Base-by-base conservation (phyloP, 1,140 invertebrate species). In the Himalopsyche phryganea region DNA sequence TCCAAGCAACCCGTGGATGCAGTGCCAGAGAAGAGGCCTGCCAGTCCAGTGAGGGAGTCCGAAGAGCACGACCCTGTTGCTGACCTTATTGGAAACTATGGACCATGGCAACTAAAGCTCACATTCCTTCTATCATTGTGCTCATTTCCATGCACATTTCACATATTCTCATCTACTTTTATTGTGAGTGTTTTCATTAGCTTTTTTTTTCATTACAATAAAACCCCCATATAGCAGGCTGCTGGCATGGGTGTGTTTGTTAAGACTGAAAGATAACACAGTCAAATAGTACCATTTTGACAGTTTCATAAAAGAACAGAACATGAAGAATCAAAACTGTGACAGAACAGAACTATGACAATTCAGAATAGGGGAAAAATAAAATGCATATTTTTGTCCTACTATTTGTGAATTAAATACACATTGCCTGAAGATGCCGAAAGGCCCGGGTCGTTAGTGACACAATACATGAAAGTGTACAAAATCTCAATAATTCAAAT, bases 141-240 rank as follows among this genome's bases (percentile, higher is more conserved):
- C 69, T 87, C 87, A 64, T 83, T 89, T 64, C 86, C 87, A 1
- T 87, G 87, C 65, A 88, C 87, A 13, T 88, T 86, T 74, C 86
- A 88, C 68, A 87, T 88, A 66, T 86, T 85, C 69, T 80, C 82
- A 33, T 80, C 84, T 2, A 84, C 84, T 1, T 87, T 87, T 68
- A 80, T 81, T 64, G 79, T 80, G 61, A 78, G 74, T 67, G 15
- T 41, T 0, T 5, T 51, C 4, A 38, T n/a, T 19, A 7, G 17
- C 19, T 13, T 15, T 32, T 50, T 50, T 50, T 1, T 33, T 50
- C 13, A 5, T 13, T 15, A 7, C 5, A 20, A 47, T 13, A 46
- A 20, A 46, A 17, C 18, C 7, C 7, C 40, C 15, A 6, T 10
- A 14, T 42, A 42, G 40, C 7, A 14, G 6, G 7, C 15, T 14